Percentiles rank a stretch among this genome's conserved stretches.
phyloP scores from a whole-genome alignment of 2,797 vertebrate species.

The Telmatherina bonti region DNA sequence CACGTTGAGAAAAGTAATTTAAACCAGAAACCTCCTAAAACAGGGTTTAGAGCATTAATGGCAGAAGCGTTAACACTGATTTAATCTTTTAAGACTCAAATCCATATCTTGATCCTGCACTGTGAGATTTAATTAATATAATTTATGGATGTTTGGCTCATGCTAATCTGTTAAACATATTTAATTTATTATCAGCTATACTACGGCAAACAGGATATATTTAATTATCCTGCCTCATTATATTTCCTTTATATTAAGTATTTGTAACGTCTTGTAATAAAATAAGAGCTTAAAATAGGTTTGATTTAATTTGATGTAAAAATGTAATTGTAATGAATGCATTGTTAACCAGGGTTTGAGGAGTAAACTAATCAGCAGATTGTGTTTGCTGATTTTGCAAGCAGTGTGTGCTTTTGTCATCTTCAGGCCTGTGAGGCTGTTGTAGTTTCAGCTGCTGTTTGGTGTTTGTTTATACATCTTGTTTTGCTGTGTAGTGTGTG shows the following conservation, averaged over 20 bases:
- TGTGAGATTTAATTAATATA: constrained; percentile 6
- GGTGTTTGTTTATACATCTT: constrained; percentile 26
- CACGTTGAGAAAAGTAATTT: not conserved
- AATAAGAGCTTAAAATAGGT: constrained; percentile 2
- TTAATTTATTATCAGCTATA: not conserved
- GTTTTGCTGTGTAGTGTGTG: constrained; percentile 20
- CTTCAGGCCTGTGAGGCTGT: constrained; percentile 58
- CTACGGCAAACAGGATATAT: constrained; percentile 14
- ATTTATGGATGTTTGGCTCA: not conserved
- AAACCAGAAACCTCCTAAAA: not conserved
- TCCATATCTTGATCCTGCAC: not conserved
- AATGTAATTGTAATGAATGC: constrained; percentile 7
- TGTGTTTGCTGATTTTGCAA: constrained; percentile 36
- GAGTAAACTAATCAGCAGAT: constrained; percentile 18
- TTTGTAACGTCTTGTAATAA: constrained; percentile 11
- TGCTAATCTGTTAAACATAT: constrained; percentile 14
- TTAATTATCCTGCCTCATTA: constrained; percentile 1
- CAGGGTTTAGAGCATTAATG: not conserved
- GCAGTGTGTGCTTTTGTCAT: constrained; percentile 33
- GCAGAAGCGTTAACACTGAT: not conserved
- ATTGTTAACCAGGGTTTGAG: not conserved
- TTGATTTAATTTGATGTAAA: no score
- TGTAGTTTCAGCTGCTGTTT: constrained; percentile 49
- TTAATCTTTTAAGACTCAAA: constrained; percentile 5
- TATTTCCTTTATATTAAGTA: constrained; percentile 11